Conservation (phyloP, 2,797 vertebrate genomes). For the Lagocephalus sceleratus region DNA sequence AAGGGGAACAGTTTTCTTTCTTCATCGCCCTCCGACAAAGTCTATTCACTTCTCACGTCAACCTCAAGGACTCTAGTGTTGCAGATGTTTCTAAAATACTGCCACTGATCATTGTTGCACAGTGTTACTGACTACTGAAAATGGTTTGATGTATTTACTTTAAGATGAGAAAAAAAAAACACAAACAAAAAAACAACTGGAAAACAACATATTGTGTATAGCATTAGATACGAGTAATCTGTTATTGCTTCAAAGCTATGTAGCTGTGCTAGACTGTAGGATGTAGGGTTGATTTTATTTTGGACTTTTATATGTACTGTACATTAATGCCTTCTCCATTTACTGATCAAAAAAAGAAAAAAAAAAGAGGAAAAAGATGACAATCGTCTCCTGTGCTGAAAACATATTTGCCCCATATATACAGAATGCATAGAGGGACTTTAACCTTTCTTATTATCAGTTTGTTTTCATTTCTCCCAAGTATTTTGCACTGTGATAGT, state of each 20-base stretch:
- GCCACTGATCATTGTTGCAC: conserved; percentile 83
- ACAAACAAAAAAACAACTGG: conserved; percentile 66
- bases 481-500: conserved; percentile 87
- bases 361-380: conserved; percentile 77
- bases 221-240: conserved; percentile 81
- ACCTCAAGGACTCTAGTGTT: conserved; percentile 70
- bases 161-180: conserved; percentile 66
- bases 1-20: conserved; percentile 49
- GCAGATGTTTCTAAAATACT: conserved; percentile 81
- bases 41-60: conserved; percentile 65
- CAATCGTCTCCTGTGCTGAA: conserved; percentile 84
- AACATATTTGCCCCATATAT: conserved; percentile 76
- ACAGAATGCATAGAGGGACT: conserved; percentile 73
- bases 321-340: conserved; percentile 82
- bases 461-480: conserved; percentile 64
- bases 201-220: conserved; percentile 79
- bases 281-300: conserved; percentile 76
- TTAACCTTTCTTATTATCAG: conserved; percentile 56
- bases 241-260: conserved; percentile 80
- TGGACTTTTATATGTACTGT: conserved; percentile 79
- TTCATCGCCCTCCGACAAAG: conserved; percentile 37
- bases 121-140: conserved; percentile 85
- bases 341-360: conserved; percentile 66
- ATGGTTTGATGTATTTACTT: conserved; percentile 83
- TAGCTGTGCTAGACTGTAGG: conserved; percentile 81